Percentiles rank a stretch among this genome's conserved stretches.
phyloP scores from a whole-genome alignment of 1,140 invertebrate genomes.

The Sitodiplosis mosellana region DNA sequence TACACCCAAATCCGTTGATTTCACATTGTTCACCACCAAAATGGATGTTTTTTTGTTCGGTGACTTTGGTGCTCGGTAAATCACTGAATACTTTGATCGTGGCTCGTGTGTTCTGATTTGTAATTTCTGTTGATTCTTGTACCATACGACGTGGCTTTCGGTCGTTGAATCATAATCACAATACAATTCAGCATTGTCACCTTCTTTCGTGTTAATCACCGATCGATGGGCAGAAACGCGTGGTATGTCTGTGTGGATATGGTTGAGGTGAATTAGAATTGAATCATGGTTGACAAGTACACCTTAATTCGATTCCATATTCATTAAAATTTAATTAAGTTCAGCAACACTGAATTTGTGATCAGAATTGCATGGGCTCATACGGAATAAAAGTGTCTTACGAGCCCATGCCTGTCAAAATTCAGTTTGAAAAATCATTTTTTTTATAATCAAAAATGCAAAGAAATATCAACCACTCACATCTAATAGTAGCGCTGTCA shows the following conservation, averaged over 20 bases:
- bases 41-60: slow-evolving; percentile 16
- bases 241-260: slow-evolving; percentile 12
- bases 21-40: slow-evolving; percentile 12
- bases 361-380: too few relatives aligned
- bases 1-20: slow-evolving; percentile 14
- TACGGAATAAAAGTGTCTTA: too few relatives aligned
- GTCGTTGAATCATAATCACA: slow-evolving; percentile 20
- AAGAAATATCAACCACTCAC: background rate
- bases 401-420: too few relatives aligned
- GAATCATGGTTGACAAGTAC: too few relatives aligned
- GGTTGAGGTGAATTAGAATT: too few relatives aligned
- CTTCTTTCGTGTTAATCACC: slow-evolving; percentile 15
- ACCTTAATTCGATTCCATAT: too few relatives aligned
- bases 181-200: slow-evolving; percentile 15
- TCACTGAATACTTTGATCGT: slow-evolving; percentile 6
- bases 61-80: slow-evolving; percentile 12
- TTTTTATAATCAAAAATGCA: background rate
- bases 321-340: too few relatives aligned
- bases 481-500: slow-evolving; percentile 13
- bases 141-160: slow-evolving; percentile 14
- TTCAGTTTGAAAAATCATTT: too few relatives aligned
- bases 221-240: slow-evolving; percentile 20
- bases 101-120: slow-evolving; percentile 11
- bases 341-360: too few relatives aligned
- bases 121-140: slow-evolving; percentile 13